These are phyloP conservation scores for Odobenus rosmarus DNA, from an alignment of 2,113 vertebrate genomes.

Conservation along the genomic window DNA sequence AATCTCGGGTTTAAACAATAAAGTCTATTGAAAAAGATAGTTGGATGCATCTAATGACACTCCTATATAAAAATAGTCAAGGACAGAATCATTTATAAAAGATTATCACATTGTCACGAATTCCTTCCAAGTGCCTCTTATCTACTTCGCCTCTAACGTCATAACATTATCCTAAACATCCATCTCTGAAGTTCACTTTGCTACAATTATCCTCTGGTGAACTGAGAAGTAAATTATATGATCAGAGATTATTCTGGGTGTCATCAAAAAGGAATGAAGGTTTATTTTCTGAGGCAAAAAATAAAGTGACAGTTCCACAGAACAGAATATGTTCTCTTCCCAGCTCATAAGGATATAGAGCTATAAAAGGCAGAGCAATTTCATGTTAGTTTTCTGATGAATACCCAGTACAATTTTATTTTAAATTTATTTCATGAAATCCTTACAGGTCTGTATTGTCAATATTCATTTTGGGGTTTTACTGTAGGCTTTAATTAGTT, in stretches of 20 bases:
- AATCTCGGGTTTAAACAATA: neutral
- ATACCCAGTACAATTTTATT: neutral
- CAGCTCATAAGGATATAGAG: neutral
- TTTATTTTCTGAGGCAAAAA: constrained; percentile 52
- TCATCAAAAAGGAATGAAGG: constrained; percentile 37
- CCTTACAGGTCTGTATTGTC: neutral
- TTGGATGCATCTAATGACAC: neutral
- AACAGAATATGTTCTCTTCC: neutral
- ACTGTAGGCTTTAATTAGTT: neutral
- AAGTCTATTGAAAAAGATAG: neutral
- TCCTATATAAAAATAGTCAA: neutral
- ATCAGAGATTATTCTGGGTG: constrained; percentile 53
- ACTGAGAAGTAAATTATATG: constrained; percentile 52
- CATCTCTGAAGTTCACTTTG: neutral
- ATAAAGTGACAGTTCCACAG: constrained; percentile 29
- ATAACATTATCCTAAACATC: constrained; percentile 23
- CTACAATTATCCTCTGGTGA: constrained; percentile 47
- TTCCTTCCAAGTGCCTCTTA: constrained; percentile 16
- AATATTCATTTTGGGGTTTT: neutral
- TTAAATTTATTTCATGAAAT: constrained; percentile 34
- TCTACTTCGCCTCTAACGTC: neutral
- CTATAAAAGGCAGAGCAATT: neutral
- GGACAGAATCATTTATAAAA: constrained; percentile 19
- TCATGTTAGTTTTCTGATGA: neutral
- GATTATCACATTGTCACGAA: neutral